These are phyloP conservation scores for Anas acuta DNA, from an alignment of 2,797 vertebrate species.

Conservation along the genomic window DNA sequence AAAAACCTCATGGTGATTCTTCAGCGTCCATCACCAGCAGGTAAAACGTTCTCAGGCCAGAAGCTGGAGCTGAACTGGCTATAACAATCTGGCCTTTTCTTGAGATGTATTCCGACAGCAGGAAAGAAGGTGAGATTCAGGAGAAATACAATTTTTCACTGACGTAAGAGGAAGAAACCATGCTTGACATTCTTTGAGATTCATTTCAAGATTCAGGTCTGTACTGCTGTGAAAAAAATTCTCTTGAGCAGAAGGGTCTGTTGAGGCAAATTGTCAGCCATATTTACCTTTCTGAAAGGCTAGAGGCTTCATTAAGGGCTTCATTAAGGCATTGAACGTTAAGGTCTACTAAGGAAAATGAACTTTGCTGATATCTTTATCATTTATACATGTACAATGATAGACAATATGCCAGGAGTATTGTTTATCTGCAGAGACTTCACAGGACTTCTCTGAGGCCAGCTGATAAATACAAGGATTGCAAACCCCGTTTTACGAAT, in stretches of 20 bases:
- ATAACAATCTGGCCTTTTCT: neutral
- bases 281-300: neutral
- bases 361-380: neutral
- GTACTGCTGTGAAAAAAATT: neutral
- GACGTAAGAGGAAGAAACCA: neutral
- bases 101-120: neutral
- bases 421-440: neutral
- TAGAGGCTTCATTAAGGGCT: neutral
- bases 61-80: neutral
- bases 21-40: neutral
- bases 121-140: neutral
- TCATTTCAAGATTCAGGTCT: neutral
- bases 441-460: neutral
- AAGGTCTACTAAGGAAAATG: neutral
- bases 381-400: neutral
- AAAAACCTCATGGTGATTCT: neutral
- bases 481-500: neutral
- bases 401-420: neutral
- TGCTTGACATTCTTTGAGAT: neutral
- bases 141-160: neutral
- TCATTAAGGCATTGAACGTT: neutral
- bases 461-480: neutral
- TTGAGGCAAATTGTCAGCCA: neutral
- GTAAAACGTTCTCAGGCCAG: neutral
- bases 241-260: neutral